Conservation (phyloP, 2,888 invertebrate species). For the Suillia variegata region DNA sequence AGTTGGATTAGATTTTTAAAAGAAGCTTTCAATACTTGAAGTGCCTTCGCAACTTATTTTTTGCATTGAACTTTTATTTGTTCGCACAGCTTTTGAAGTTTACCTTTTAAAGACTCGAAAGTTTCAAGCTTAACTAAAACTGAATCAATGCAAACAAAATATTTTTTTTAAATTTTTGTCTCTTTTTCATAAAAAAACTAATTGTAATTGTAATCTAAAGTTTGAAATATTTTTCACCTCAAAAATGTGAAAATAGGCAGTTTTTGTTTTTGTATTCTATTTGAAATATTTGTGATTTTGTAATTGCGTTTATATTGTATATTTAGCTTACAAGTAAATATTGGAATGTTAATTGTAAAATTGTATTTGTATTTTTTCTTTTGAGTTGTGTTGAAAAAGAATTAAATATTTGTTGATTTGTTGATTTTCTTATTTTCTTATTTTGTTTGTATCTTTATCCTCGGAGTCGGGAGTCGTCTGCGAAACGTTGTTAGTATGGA, state of each 20-base stretch:
- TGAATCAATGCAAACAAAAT: too few species aligned
- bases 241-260: conserved; percentile 31
- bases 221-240: too few species aligned
- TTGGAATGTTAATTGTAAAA: background rate
- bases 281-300: conserved; percentile 3
- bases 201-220: too few species aligned
- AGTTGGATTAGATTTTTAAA: too few species aligned
- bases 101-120: too few species aligned
- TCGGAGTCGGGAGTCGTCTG: background rate
- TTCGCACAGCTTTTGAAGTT: too few species aligned
- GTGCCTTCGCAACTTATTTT: too few species aligned
- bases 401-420: background rate
- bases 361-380: background rate
- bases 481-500: background rate
- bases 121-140: too few species aligned
- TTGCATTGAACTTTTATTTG: too few species aligned
- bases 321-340: background rate
- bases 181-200: too few species aligned
- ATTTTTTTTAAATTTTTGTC: too few species aligned
- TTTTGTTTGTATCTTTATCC: conserved; percentile 24
- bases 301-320: background rate
- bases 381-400: background rate
- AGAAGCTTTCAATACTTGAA: too few species aligned
- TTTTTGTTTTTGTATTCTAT: conserved; percentile 28
- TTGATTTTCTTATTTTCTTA: background rate